These are phyloP conservation scores for Punctoribates punctum DNA, from an alignment of 2,888 invertebrate genomes.

Conservation along the genomic window DNA sequence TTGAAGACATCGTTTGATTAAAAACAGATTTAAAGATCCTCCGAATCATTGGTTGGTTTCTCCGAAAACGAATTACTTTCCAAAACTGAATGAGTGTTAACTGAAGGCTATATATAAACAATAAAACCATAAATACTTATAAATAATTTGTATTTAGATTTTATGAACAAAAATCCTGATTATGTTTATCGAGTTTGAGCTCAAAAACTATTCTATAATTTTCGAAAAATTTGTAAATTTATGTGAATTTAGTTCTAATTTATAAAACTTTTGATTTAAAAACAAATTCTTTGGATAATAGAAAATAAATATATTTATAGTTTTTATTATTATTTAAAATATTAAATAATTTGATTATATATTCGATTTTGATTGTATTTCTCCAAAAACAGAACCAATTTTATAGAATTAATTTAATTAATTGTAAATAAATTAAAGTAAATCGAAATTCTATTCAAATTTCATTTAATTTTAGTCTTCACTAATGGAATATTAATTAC, in stretches of 20 bases:
- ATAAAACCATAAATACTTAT: no score
- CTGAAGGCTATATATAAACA: neutral
- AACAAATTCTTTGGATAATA: neutral
- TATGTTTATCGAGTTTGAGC: neutral
- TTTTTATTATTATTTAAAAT: slow-evolving; percentile 1
- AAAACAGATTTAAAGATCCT: neutral
- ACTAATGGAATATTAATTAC: no score
- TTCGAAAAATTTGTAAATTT: neutral
- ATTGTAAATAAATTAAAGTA: no score
- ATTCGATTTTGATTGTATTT: neutral
- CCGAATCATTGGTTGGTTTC: neutral
- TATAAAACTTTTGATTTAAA: neutral
- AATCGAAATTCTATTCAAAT: no score
- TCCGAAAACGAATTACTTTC: neutral
- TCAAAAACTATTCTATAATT: neutral
- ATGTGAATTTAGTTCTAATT: slow-evolving; percentile 4
- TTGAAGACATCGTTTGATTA: neutral
- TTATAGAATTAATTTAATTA: no score
- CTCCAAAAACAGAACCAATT: no score
- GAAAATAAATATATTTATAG: slow-evolving; percentile 13
- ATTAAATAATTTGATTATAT: neutral
- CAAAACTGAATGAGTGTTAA: neutral
- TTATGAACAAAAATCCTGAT: neutral
- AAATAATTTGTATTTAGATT: neutral
- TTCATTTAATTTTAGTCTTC: no score